phyloP scores from a whole-genome alignment of 2,888 invertebrate genomes.

The Campoplex capitator region DNA sequence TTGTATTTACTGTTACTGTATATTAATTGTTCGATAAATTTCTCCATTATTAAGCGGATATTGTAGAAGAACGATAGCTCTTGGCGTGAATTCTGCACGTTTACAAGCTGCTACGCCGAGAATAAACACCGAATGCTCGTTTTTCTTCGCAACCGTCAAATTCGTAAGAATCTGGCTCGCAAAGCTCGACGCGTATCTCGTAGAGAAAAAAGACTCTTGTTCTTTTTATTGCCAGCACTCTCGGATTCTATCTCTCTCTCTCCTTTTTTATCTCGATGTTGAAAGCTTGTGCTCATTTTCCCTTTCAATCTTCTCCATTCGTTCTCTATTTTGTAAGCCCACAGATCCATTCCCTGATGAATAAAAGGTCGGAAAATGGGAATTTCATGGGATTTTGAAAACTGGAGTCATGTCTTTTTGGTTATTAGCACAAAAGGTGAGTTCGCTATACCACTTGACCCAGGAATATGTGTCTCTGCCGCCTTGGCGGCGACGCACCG shows the following conservation, averaged over 20 bases:
- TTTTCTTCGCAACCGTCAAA: conserved; percentile 50
- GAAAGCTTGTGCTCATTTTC: not conserved
- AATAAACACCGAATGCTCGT: conserved; percentile 52
- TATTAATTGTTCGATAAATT: conserved; percentile 44
- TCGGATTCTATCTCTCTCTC: conserved; percentile 9
- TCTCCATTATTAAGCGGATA: conserved; percentile 58
- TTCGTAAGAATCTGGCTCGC: conserved; percentile 61
- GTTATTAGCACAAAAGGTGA: not conserved
- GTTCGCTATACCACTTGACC: not conserved
- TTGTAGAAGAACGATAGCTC: conserved; percentile 38
- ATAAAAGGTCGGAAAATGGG: not conserved
- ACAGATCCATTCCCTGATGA: not conserved
- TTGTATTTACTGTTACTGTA: not conserved
- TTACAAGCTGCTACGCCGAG: conserved; percentile 35
- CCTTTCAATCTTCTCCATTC: conserved; percentile 38
- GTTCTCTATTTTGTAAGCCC: conserved; percentile 1
- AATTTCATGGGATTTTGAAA: not conserved
- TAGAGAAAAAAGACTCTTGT: conserved; percentile 27
- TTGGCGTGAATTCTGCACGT: conserved; percentile 52
- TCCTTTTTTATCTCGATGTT: too few species aligned
- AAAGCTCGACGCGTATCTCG: conserved; percentile 43
- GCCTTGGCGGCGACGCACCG: conserved; percentile 21
- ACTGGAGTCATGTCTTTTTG: not conserved
- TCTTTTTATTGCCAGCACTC: conserved; percentile 34
- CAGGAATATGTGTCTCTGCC: conserved; percentile 37